Conservation (phyloP, 2,113 vertebrate genomes). For the Psittacula cyanocephala region DNA sequence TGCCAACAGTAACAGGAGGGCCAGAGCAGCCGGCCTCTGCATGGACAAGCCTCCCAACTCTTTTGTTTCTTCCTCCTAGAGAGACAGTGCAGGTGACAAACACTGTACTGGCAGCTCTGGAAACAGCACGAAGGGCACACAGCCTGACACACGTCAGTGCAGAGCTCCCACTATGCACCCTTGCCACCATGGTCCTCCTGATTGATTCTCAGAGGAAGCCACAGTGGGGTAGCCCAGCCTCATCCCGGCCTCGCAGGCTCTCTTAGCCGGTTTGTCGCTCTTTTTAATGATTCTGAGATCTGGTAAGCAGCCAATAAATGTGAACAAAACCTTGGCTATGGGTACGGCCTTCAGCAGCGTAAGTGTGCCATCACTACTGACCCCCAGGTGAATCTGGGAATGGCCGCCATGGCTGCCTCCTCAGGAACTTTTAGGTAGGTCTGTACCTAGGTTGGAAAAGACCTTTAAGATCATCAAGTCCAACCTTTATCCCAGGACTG, state of each 20-base stretch:
- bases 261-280: background rate
- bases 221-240: background rate
- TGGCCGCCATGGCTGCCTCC: background rate
- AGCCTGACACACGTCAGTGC: rapidly evolving
- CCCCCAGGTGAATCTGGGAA: background rate
- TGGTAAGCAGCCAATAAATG: background rate
- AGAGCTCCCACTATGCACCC: background rate
- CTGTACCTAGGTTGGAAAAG: background rate
- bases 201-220: background rate
- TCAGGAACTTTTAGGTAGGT: background rate
- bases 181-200: background rate
- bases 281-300: background rate
- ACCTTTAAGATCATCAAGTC: background rate
- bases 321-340: background rate
- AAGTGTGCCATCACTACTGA: background rate
- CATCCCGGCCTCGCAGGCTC: background rate
- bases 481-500: background rate
- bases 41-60: background rate
- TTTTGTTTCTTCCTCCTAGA: background rate
- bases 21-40: background rate
- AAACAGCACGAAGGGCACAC: background rate
- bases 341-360: background rate
- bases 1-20: background rate
- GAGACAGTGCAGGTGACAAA: background rate
- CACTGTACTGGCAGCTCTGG: background rate